Evolutionary conservation across 64 coral and sea anemone genomes (phyloP), one percentile per base, ranked within the genome.

Genomic region (Acropora tenuis): DNA sequence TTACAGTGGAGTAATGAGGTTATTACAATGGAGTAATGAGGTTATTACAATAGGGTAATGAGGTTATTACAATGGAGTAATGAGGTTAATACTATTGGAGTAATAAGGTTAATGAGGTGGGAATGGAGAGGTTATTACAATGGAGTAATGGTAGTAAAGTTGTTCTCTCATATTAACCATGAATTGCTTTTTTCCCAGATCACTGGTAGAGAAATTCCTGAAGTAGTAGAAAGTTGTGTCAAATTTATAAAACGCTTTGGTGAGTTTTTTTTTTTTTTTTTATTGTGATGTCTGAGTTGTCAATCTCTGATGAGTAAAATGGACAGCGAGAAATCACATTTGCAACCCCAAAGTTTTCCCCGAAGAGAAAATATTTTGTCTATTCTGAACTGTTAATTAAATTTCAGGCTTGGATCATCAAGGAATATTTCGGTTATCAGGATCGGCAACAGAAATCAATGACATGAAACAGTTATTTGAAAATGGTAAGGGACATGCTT

Each of bases 381-480:
- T 30, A 30, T 30, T 30, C 30, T 30, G 30, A 30, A 30, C 10
- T 53, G 3, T 8, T 53, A 11, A 5, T 11, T 61, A 12, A 2
- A 47, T 57, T 10, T 9, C 58, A 99, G 97, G 97, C 52, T 69
- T 99, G 69, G 94, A 99, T 13, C 97, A 99, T 79, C 97, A 95
- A 89, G 97, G 97, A 53, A 99, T 99, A 76, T 99, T 99, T 88
- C 88, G 97, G 47, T 79, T 99, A 69, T 95, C 97, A 9, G 97
- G 97, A 48, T 99, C 97, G 18, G 86, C 94, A 20, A 99, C 97
- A 57, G 97, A 99, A 93, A 99, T 99, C 19, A 99, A 99, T 49
- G 97, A 99, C 50, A 92, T 99, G 80, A 99, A 99, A 69, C 94
- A 99, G 75, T 79, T 95, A 9, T 99, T 99, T 73, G 97, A 99